phyloP scores from a whole-genome alignment of 2,797 vertebrate genomes.

The Eulemur rubriventer region DNA sequence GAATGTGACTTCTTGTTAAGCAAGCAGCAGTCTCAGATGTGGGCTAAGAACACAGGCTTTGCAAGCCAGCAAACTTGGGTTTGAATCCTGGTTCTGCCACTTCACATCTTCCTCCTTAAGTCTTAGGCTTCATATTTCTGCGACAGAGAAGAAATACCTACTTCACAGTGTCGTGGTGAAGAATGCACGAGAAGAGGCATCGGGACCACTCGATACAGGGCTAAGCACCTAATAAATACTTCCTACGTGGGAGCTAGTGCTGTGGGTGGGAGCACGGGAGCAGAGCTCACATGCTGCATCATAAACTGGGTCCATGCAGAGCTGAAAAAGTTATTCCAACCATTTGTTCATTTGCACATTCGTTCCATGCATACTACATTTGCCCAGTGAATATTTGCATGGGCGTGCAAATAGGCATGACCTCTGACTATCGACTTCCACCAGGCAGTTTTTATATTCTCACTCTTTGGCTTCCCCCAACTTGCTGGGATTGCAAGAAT shows the following conservation, averaged over 20 bases:
- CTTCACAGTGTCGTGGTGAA: neutral
- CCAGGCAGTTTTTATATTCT: neutral
- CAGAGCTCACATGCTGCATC: neutral
- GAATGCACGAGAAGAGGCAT: neutral
- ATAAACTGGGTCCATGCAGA: neutral
- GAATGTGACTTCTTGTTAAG: neutral
- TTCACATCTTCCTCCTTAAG: neutral
- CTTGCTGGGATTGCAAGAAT: neutral
- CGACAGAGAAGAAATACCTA: neutral
- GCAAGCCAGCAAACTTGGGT: neutral
- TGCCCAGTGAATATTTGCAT: neutral
- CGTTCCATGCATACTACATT: neutral
- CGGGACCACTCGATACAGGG: no score
- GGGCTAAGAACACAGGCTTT: neutral
- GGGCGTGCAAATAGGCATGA: neutral
- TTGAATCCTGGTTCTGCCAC: neutral
- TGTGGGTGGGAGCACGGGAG: neutral
- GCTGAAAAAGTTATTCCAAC: neutral
- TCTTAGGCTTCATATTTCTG: neutral
- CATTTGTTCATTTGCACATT: neutral
- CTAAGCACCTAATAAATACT: neutral
- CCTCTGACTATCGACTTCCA: neutral
- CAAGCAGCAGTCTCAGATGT: neutral
- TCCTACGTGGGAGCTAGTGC: rapidly evolving
- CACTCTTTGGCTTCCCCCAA: neutral